Evolutionary conservation across 2,888 invertebrate genomes (phyloP).

Genomic region (Lacanobia oleracea): DNA sequence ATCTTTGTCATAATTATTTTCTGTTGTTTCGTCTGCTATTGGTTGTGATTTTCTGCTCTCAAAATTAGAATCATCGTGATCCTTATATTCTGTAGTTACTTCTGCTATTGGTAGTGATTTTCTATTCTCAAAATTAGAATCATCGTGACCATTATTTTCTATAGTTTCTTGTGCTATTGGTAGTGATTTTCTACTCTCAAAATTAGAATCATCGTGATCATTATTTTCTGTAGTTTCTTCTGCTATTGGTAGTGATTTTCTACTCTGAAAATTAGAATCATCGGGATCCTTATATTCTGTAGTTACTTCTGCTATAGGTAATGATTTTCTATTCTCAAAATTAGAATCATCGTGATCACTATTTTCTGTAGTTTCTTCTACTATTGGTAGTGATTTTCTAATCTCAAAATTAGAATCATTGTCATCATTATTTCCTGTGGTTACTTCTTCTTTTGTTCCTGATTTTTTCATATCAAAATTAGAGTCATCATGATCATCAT

Average conservation of each 20-base stretch:
- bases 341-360: neutral
- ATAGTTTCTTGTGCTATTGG: no score
- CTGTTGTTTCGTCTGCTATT: neutral
- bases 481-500: no score
- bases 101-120: neutral
- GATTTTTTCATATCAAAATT: no score
- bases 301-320: neutral
- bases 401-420: no score
- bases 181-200: no score
- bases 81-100: neutral
- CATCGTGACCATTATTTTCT: neutral
- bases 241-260: neutral
- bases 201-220: neutral
- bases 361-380: no score
- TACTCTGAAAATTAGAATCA: no score
- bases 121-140: constrained; percentile 9
- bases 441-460: neutral
- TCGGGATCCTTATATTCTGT: no score
- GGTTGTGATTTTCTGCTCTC: neutral
- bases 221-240: neutral
- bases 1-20: neutral
- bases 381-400: no score
- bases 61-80: neutral
- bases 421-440: no score
- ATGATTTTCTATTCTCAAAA: no score